Evolutionary conservation across 2,113 vertebrate species (phyloP), one percentile per base, ranked within the genome.

Genomic region (Agapornis roseicollis): DNA sequence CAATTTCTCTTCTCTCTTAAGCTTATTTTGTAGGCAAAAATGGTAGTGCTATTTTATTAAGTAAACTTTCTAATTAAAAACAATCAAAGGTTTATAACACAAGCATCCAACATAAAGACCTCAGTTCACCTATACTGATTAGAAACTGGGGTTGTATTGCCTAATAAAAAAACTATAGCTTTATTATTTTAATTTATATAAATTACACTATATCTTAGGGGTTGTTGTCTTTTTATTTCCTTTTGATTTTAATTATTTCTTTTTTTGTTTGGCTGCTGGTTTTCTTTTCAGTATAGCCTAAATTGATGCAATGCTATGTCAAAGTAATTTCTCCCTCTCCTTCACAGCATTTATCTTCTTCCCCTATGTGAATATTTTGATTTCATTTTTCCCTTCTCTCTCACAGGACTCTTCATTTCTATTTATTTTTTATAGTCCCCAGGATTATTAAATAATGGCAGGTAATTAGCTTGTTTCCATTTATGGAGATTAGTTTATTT

Each of bases 31-130:
- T 46, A 79, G 69, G 70, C 61, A 94, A 89, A 93, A 89, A 3
- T 15, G 65, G 28, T 55, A 44, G 7, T 6, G 1, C 25, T 88
- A 24, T 77, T 90, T 92, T 92, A 91, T 92, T 82, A 74, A 81
- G 28, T 68, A 86, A 96, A 79, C 33, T 87, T 94, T 85, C 70
- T 82, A 85, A 96, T 89, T 87, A 91, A 87, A 91, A 80, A 50
- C 23, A 85, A 83, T 71, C 76, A 71, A 84, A 96, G 80, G 68
- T 91, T 94, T 84, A 53, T 71, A 85, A 42, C 28, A 76, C 5
- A 87, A 79, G 3, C 19, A 35, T 81, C 42, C 53, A 79, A 50
- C 13, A 11, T 53, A 55, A 88, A 35, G 29, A 85, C 9, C 35
- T 84, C 33, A 46, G 24, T 87, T 89, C 42, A 71, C 13, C 47